phyloP scores from a whole-genome alignment of 2,113 vertebrate genomes.

The Cebus imitator region DNA sequence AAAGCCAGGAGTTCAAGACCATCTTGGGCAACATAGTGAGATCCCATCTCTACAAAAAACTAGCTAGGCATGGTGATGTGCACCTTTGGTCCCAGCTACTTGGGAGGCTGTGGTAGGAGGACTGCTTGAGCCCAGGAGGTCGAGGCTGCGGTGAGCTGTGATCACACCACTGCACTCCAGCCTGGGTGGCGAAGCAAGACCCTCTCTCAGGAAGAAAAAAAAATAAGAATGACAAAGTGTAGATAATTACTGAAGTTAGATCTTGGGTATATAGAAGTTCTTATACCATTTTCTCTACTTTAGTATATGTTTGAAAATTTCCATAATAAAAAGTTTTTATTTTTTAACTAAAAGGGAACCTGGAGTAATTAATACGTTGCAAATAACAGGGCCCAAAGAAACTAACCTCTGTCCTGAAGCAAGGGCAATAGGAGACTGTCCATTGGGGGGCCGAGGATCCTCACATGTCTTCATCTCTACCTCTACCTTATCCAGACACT shows the following conservation, averaged over 20 bases:
- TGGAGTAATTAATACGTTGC: not conserved
- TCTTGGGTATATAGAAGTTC: not conserved
- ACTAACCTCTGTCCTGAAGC: constrained; percentile 96
- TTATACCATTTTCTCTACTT: not conserved
- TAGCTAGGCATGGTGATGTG: too few species aligned
- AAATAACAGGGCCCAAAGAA: not conserved
- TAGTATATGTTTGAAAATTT: not conserved
- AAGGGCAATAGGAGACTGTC: constrained; percentile 97
- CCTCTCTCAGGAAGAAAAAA: too few species aligned
- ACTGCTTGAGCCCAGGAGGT: too few species aligned
- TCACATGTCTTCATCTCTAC: constrained; percentile 99
- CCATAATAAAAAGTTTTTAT: not conserved
- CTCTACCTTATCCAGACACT: constrained; percentile 99
- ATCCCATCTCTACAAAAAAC: too few species aligned
- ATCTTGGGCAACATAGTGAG: too few species aligned
- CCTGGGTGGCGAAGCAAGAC: too few species aligned
- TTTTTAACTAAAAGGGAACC: constrained; percentile 17
- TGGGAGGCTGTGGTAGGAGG: too few species aligned
- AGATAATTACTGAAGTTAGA: not conserved
- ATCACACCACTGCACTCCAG: too few species aligned
- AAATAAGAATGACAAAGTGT: not conserved
- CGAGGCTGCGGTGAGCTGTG: too few species aligned
- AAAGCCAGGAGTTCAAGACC: too few species aligned
- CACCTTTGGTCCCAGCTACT: too few species aligned
- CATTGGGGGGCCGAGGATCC: constrained; percentile 95